Percentiles rank a stretch among this genome's conserved stretches.
Conservation (phyloP, 2,113 vertebrate genomes). For the Pangasianodon gigas region DNA sequence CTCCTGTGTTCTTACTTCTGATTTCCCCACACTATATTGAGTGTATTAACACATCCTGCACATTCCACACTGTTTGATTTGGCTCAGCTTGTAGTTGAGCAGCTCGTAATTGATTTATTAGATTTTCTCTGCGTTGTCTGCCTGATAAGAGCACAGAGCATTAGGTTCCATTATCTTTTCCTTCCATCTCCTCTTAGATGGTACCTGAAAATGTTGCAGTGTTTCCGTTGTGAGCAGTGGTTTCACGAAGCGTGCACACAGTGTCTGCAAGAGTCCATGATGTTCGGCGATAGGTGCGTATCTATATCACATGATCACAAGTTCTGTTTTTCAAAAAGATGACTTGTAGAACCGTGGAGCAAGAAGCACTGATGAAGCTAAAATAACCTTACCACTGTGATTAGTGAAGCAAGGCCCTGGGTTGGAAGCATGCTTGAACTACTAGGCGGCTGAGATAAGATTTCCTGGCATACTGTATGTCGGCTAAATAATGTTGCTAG, state of each 20-base stretch:
- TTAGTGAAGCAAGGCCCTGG: not conserved
- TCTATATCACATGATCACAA: not conserved
- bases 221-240: conserved; percentile 90
- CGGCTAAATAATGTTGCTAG: not conserved
- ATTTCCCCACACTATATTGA: not conserved
- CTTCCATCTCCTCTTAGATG: conserved; percentile 74
- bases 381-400: not conserved
- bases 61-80: not conserved
- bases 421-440: not conserved
- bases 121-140: not conserved
- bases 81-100: not conserved
- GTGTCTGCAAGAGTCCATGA: conserved; percentile 90
- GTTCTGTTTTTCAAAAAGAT: not conserved
- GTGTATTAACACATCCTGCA: not conserved
- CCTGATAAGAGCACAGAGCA: not conserved
- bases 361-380: not conserved
- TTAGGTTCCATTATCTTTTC: conserved; percentile 20
- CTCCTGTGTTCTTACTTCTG: not conserved
- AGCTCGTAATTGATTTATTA: not conserved
- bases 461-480: not conserved
- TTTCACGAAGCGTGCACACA: conserved; percentile 98
- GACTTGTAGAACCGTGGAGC: not conserved
- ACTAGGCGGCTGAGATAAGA: not conserved
- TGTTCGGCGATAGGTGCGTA: conserved; percentile 90
- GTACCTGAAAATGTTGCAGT: conserved; percentile 98